A percentile compares a stretch with the other conserved stretches of the same genome.
phyloP scores from a whole-genome alignment of 2,113 vertebrate genomes.

The Neodontobutis hainanensis region DNA sequence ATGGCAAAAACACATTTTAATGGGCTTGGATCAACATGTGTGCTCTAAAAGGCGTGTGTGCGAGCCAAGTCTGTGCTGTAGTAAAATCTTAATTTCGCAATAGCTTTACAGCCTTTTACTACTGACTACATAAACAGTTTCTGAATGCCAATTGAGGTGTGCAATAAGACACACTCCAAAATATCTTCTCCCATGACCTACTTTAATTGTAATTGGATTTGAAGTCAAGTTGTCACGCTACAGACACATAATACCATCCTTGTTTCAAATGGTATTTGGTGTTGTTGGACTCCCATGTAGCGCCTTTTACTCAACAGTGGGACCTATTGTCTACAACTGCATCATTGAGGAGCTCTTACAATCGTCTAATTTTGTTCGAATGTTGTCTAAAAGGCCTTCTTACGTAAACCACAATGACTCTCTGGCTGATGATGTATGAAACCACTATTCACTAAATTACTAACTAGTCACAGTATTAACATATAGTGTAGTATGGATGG shows the following conservation, averaged over 20 bases:
- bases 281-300: constrained; percentile 13
- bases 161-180: constrained; percentile 18
- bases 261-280: constrained; percentile 49
- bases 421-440: constrained; percentile 27
- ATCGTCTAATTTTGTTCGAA: constrained; percentile 50
- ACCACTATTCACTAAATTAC: constrained; percentile 40
- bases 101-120: constrained; percentile 49
- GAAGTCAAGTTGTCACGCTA: constrained; percentile 17
- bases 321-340: constrained; percentile 53
- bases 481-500: constrained; percentile 12
- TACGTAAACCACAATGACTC: constrained; percentile 42
- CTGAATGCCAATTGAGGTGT: constrained; percentile 36
- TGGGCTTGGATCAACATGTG: constrained; percentile 26
- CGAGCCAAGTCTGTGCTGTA: constrained; percentile 18
- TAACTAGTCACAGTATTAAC: constrained; percentile 23
- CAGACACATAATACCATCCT: constrained; percentile 54
- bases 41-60: constrained; percentile 19
- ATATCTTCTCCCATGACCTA: constrained; percentile 19
- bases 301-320: constrained; percentile 53
- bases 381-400: constrained; percentile 9
- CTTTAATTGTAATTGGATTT: constrained; percentile 16
- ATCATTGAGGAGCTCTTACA: constrained; percentile 35
- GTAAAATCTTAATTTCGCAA: constrained; percentile 45
- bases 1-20: constrained; percentile 53
- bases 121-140: constrained; percentile 36